These are phyloP conservation scores for Octomys mimax DNA, from an alignment of 2,797 vertebrate species.

Conservation along the genomic window DNA sequence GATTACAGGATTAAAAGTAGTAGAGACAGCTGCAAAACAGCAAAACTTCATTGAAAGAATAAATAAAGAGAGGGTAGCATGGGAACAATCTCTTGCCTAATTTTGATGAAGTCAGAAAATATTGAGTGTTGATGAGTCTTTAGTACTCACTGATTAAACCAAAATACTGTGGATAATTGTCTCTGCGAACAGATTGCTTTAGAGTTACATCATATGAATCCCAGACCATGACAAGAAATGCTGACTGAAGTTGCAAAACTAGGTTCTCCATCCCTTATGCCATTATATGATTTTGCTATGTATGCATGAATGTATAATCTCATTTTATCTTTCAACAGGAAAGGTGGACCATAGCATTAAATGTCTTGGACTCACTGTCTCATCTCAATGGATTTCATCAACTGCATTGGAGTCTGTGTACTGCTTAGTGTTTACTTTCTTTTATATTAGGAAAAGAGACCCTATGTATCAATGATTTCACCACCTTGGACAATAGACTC, in stretches of 20 bases:
- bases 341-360: neutral
- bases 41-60: neutral
- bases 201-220: neutral
- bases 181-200: neutral
- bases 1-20: neutral
- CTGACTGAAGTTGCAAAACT: neutral
- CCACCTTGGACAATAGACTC: neutral
- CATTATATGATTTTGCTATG: neutral
- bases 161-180: neutral
- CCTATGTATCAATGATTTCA: neutral
- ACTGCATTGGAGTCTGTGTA: neutral
- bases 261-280: neutral
- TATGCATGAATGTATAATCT: neutral
- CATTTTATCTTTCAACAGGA: neutral
- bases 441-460: neutral
- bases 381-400: neutral
- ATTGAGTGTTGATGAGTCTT: too few relatives aligned
- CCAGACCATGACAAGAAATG: neutral
- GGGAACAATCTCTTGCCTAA: neutral
- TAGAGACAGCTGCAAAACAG: neutral
- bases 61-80: neutral
- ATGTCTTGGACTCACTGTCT: neutral
- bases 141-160: neutral
- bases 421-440: neutral
- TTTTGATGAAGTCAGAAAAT: neutral